phyloP scores from a whole-genome alignment of 2,888 invertebrate species.

The Agonum fuliginosum region DNA sequence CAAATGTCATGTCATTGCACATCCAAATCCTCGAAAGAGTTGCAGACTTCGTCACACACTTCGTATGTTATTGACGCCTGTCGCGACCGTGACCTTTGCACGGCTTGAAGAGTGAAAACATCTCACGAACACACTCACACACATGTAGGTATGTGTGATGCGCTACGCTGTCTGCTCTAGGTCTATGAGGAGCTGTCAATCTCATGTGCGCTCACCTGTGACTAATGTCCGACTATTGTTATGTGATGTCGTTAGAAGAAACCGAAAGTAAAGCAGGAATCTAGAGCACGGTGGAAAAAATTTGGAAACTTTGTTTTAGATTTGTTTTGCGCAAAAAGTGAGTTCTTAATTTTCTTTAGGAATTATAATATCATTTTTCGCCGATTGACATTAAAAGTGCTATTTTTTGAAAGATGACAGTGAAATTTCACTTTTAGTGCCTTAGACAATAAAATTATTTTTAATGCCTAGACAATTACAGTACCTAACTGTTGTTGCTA shows the following conservation, averaged over 20 bases:
- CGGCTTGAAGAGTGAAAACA: slow-evolving; percentile 47
- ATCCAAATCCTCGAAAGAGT: slow-evolving; percentile 1
- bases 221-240: not conserved
- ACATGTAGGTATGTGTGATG: not conserved
- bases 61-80: slow-evolving; percentile 12
- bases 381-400: too few species aligned
- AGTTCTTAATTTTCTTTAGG: too few species aligned
- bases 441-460: too few species aligned
- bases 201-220: not conserved
- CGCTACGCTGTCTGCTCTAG: slow-evolving; percentile 1
- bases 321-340: too few species aligned
- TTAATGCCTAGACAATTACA: too few species aligned
- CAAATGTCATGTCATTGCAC: not conserved
- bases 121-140: slow-evolving; percentile 17
- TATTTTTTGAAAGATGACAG: too few species aligned
- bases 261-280: not conserved
- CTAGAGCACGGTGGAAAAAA: too few species aligned
- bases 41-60: not conserved
- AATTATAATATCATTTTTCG: too few species aligned
- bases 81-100: slow-evolving; percentile 53
- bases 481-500: too few species aligned
- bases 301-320: too few species aligned
- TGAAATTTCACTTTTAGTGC: too few species aligned
- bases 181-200: slow-evolving; percentile 32
- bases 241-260: not conserved